Percentiles rank a stretch among this genome's conserved stretches.
These are phyloP conservation scores for Drosophila paramelanica DNA, from an alignment of 2,888 invertebrate species.

Conservation along the genomic window DNA sequence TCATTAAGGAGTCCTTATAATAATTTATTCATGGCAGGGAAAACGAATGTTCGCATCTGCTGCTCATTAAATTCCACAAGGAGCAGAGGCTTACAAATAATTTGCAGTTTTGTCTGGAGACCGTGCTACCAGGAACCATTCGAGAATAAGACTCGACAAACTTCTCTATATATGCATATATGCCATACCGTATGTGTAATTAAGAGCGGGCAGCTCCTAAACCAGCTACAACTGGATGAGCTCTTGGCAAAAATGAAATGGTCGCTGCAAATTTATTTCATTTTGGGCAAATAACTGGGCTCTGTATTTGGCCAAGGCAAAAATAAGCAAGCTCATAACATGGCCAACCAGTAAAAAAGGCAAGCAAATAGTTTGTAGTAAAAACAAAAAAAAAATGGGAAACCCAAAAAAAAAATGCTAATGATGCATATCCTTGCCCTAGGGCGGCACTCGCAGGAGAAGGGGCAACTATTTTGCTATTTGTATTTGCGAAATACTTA, in stretches of 20 bases:
- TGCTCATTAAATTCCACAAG: conserved; percentile 48
- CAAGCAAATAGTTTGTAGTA: conserved; percentile 29
- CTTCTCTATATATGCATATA: not conserved
- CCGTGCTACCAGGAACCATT: not conserved
- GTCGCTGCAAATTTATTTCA: not conserved
- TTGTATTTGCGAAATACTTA: conserved; percentile 55
- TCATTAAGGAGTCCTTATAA: conserved; percentile 71
- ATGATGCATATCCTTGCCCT: conserved; percentile 36
- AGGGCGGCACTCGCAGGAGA: not conserved
- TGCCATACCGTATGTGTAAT: conserved; percentile 23
- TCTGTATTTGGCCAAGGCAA: conserved; percentile 8
- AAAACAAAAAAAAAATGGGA: not conserved
- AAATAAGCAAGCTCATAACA: conserved; percentile 12
- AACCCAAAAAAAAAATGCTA: conserved; percentile 24
- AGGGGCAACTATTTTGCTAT: conserved; percentile 27
- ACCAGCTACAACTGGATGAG: not conserved
- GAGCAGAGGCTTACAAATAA: conserved; percentile 23
- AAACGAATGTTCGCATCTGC: conserved; percentile 20
- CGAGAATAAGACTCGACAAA: not conserved
- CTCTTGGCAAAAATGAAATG: not conserved
- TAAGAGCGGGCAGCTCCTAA: conserved; percentile 9
- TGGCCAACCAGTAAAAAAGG: conserved; percentile 16
- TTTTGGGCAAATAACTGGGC: not conserved
- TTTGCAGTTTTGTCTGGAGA: conserved; percentile 17
- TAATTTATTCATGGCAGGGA: conserved; percentile 62